phyloP scores from a whole-genome alignment of 2,797 vertebrate genomes.

The Spea hammondii region DNA sequence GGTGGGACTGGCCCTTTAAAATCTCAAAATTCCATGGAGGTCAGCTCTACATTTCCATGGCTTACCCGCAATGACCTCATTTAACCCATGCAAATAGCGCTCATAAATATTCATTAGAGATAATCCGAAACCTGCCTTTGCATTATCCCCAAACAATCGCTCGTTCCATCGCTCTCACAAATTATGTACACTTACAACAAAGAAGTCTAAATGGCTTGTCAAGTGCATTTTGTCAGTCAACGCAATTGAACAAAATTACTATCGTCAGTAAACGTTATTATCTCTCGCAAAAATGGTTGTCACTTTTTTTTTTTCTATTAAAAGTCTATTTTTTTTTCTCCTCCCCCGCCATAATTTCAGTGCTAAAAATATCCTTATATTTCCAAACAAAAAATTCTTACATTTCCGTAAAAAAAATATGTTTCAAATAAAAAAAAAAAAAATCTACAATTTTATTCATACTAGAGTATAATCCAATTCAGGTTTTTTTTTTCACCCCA shows the following conservation, averaged over 20 bases:
- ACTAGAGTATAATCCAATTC: too few relatives aligned
- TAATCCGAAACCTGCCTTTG: not conserved
- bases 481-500: too few relatives aligned
- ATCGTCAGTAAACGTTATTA: not conserved
- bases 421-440: too few relatives aligned
- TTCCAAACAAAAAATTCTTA: too few relatives aligned
- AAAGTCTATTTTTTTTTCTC: not conserved
- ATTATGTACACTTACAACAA: not conserved
- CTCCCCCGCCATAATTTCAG: not conserved
- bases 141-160: not conserved
- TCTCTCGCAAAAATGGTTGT: not conserved
- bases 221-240: conserved; percentile 7
- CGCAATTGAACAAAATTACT: not conserved
- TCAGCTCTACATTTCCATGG: not conserved
- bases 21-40: not conserved
- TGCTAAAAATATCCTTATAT: not conserved
- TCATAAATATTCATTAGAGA: conserved; percentile 4
- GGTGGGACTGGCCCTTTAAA: not conserved
- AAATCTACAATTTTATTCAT: too few relatives aligned
- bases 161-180: not conserved
- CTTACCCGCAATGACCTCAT: not conserved
- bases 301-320: not conserved
- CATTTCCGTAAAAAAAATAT: too few relatives aligned
- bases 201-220: not conserved
- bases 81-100: conserved; percentile 12